phyloP scores from a whole-genome alignment of 2,888 invertebrate genomes.

The Julus scanicus region DNA sequence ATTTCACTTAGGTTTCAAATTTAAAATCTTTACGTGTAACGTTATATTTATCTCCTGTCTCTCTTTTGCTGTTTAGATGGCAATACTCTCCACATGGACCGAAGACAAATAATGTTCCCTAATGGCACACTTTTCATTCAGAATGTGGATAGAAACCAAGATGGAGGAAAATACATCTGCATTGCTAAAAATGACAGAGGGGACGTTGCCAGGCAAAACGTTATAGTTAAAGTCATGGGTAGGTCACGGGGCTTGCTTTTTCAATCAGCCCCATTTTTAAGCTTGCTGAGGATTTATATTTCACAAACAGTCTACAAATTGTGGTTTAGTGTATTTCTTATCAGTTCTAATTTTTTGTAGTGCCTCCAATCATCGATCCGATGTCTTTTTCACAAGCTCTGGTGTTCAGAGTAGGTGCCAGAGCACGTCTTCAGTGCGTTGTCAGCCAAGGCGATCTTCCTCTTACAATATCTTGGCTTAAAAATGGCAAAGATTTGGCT shows the following conservation, averaged over 20 bases:
- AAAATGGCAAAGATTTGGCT: slow-evolving; percentile 55
- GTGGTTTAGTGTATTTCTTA: neutral
- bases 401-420: slow-evolving; percentile 57
- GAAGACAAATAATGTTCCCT: slow-evolving; percentile 54
- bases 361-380: slow-evolving; percentile 58
- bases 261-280: neutral
- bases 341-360: slow-evolving; percentile 51
- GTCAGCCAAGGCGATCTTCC: slow-evolving; percentile 59
- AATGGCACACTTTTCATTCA: slow-evolving; percentile 56
- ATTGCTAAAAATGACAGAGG: slow-evolving; percentile 55
- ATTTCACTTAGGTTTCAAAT: no score
- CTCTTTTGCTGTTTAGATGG: slow-evolving; percentile 47
- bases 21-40: no score
- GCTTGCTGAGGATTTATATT: neutral
- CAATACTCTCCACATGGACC: slow-evolving; percentile 48
- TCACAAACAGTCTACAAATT: neutral
- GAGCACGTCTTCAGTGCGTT: slow-evolving; percentile 58
- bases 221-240: slow-evolving; percentile 56
- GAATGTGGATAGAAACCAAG: slow-evolving; percentile 54
- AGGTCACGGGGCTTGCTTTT: neutral
- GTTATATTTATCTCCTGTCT: neutral
- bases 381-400: slow-evolving; percentile 57
- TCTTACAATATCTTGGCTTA: slow-evolving; percentile 57
- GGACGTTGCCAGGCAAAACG: slow-evolving; percentile 51
- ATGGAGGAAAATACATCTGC: slow-evolving; percentile 55